Evolutionary conservation across 1,140 invertebrate species (phyloP), one percentile per base, ranked within the genome.

Genomic region (Atta texana): DNA sequence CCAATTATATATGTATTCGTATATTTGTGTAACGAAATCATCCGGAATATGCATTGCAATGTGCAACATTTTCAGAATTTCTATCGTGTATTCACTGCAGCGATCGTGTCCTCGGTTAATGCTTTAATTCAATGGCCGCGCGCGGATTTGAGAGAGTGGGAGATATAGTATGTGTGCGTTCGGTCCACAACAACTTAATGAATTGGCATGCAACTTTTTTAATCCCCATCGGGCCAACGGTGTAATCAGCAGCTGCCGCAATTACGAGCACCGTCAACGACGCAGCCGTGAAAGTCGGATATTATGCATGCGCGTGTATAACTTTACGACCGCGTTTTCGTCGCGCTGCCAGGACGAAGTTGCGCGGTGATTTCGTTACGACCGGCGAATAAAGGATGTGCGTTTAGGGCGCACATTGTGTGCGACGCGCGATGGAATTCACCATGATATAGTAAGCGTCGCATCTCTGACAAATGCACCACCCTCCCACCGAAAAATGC

Each of bases 161-260:
- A 61, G 68, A 44, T 34, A 34, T 39, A 74, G n/a, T n/a, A 8
- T 2, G 21, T 5, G 18, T 63, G 39, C 10, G 31, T 74, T 61
- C 69, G 80, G 85, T 69, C 44, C n/a, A 39, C 75, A 80, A 86
- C 63, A 86, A 86, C 85, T 74, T 78, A 86, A 86, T 86, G 85
- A 86, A 86, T 86, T 80, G 85, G 77, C 85, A 87, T 82, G 77
- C 66, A 85, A 85, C 77, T 81, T 87, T 87, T 87, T 87, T 87
- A 87, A 87, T 87, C 71, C 57, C 85, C 57, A 57, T 57, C 55
- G 55, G 82, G 51, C 68, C 71, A 76, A 89, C 69, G 71, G 66
- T 59, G 88, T 87, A 89, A 87, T 84, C 72, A 87, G 86, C 88
- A 87, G 88, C 72, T 55, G 77, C 31, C 53, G 89, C 77, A 87